Evolutionary conservation across 2,888 invertebrate species (phyloP).

Genomic region (Lithophane leautieri): DNA sequence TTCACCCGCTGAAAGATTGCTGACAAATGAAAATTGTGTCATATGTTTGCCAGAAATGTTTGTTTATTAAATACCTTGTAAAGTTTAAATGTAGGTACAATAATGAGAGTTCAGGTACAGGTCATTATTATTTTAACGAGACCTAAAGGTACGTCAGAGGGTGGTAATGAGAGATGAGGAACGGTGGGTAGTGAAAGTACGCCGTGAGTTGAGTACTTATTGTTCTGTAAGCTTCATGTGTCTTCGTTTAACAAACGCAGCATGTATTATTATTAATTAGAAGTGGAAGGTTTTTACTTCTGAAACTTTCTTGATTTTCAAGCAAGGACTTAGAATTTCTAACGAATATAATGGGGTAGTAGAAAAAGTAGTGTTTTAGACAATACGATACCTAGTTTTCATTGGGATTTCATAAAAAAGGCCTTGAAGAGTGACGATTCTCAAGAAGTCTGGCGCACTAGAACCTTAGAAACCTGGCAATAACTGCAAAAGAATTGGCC

Average conservation of each 20-base stretch:
- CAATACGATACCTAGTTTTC: background rate
- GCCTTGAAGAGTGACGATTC: background rate
- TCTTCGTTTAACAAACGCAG: background rate
- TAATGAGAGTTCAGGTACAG: background rate
- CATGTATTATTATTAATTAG: background rate
- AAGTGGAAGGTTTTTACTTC: background rate
- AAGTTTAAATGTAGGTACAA: too few species aligned
- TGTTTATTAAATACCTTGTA: background rate
- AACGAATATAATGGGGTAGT: background rate
- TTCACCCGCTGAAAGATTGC: background rate
- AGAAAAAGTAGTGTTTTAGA: too few species aligned
- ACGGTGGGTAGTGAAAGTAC: background rate
- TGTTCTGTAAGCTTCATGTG: background rate
- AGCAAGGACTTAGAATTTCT: background rate
- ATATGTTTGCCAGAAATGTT: background rate
- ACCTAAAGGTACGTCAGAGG: conserved; percentile 25
- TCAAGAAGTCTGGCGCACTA: background rate
- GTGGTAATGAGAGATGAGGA: conserved; percentile 33
- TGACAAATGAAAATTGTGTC: background rate
- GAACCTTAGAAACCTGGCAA: background rate
- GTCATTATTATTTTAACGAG: background rate
- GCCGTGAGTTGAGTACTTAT: conserved; percentile 24
- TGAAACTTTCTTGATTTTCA: background rate
- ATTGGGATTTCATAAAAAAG: background rate
- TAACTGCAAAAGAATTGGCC: background rate